Evolutionary conservation across 2,113 vertebrate species (phyloP).

Genomic region (Oncorhynchus masou): DNA sequence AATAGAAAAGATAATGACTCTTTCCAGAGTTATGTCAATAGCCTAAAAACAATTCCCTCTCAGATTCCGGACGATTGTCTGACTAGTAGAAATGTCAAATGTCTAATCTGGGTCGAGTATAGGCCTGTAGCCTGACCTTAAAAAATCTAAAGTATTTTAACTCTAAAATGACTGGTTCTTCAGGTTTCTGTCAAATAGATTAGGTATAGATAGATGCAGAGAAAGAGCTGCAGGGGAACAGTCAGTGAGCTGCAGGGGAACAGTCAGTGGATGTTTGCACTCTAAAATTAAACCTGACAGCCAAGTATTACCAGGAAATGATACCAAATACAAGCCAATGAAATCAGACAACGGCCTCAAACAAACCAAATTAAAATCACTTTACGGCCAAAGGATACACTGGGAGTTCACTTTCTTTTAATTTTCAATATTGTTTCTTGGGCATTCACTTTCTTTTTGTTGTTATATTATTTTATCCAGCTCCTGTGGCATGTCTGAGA

Average conservation of each 20-base stretch:
- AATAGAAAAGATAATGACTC: too few species aligned
- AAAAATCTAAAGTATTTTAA: neutral
- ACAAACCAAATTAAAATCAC: too few species aligned
- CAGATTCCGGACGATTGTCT: too few species aligned
- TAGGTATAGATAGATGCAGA: neutral
- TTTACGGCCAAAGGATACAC: too few species aligned
- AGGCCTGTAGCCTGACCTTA: too few species aligned
- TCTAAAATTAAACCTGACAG: conserved; percentile 32
- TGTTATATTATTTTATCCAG: neutral
- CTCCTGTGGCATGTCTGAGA: neutral
- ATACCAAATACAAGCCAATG: neutral
- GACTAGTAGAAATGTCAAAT: neutral
- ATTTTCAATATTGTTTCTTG: neutral
- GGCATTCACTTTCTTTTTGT: neutral
- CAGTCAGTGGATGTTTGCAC: neutral
- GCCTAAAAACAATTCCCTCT: too few species aligned
- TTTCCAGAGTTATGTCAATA: too few species aligned
- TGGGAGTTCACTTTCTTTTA: too few species aligned
- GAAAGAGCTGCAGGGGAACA: neutral
- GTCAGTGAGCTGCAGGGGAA: neutral
- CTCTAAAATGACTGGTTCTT: neutral
- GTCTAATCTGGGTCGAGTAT: neutral
- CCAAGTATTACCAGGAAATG: neutral
- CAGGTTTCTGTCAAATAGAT: conserved; percentile 6
- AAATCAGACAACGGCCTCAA: neutral